These are phyloP conservation scores for Cheirogaleus medius DNA, from an alignment of 2,113 vertebrate species.

Conservation along the genomic window DNA sequence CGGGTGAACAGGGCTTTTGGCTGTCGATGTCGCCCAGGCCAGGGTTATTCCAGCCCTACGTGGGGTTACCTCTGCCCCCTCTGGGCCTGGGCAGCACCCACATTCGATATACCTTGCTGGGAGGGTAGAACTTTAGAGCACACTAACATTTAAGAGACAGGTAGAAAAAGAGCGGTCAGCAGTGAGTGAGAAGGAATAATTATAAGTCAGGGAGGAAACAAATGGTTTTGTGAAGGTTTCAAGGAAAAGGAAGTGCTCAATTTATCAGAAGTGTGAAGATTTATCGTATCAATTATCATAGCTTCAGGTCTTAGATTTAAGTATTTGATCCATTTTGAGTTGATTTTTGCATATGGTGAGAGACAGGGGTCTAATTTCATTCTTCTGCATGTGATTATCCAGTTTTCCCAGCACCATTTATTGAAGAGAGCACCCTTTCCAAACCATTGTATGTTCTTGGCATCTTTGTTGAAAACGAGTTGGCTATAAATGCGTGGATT, in stretches of 20 bases:
- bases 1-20: background rate
- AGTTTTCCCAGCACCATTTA: background rate
- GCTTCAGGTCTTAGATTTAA: background rate
- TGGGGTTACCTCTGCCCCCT: background rate
- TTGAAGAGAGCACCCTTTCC: background rate
- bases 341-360: background rate
- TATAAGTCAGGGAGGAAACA: background rate
- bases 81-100: background rate
- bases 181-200: background rate
- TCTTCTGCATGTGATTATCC: background rate
- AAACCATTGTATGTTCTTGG: background rate
- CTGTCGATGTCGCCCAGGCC: accelerated
- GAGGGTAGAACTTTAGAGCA: background rate
- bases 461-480: background rate
- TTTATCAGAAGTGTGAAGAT: background rate
- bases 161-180: background rate
- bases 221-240: background rate
- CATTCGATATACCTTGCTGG: background rate
- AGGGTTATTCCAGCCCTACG: background rate
- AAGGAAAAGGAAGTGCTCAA: background rate
- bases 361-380: background rate
- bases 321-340: background rate
- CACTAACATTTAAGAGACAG: background rate
- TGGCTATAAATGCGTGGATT: background rate
- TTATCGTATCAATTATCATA: background rate